Conservation (phyloP, 2,888 invertebrate species). For the Drosophila greeni region DNA sequence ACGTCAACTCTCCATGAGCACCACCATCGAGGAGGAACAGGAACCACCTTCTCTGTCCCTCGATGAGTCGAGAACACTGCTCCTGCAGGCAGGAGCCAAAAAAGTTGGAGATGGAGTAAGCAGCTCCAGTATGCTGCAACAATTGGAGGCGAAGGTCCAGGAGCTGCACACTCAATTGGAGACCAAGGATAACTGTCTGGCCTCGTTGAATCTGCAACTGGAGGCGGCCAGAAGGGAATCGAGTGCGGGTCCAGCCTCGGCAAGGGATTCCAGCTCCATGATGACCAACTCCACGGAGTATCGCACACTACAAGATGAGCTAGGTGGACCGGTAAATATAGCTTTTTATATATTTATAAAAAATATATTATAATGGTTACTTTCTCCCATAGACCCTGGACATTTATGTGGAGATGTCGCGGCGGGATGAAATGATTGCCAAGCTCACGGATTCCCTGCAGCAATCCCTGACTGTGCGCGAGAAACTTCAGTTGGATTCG, state of each 20-base stretch:
- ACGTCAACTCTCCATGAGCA: slow-evolving; percentile 67
- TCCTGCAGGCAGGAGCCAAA: slow-evolving; percentile 45
- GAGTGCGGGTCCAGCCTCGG: slow-evolving; percentile 70
- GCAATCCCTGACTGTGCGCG: slow-evolving; percentile 82
- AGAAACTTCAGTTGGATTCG: slow-evolving; percentile 82
- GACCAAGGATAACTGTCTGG: slow-evolving; percentile 76
- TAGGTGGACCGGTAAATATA: slow-evolving; percentile 83
- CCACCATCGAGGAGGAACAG: slow-evolving; percentile 69
- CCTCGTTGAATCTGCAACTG: slow-evolving; percentile 75
- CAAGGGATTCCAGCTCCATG: slow-evolving; percentile 76
- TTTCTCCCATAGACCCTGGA: slow-evolving; percentile 84
- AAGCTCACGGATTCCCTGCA: slow-evolving; percentile 86
- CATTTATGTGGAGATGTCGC: slow-evolving; percentile 84
- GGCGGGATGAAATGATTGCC: slow-evolving; percentile 86
- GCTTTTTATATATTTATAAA: background rate
- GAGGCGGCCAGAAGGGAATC: slow-evolving; percentile 69
- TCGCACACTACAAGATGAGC: slow-evolving; percentile 85
- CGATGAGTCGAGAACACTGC: slow-evolving; percentile 63
- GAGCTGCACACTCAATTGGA: slow-evolving; percentile 74
- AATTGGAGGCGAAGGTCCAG: slow-evolving; percentile 75
- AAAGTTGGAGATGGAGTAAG: slow-evolving; percentile 26
- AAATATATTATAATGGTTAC: too few relatives aligned
- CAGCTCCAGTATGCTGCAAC: slow-evolving; percentile 70
- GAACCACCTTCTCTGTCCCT: slow-evolving; percentile 59
- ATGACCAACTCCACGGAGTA: slow-evolving; percentile 83